These are phyloP conservation scores for Triplophysa rosa DNA, from an alignment of 2,113 vertebrate genomes.

Conservation along the genomic window DNA sequence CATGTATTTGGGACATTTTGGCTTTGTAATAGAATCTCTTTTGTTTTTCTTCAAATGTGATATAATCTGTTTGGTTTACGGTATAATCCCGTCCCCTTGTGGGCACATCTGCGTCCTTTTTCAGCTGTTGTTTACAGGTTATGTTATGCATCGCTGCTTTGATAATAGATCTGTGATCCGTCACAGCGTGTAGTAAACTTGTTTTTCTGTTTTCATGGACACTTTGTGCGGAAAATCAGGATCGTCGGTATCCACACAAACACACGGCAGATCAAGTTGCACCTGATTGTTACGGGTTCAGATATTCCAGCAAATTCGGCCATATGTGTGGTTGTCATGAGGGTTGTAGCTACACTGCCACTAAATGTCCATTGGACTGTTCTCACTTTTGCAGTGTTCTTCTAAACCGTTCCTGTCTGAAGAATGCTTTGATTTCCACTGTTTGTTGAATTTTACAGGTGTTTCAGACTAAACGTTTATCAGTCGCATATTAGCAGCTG, in stretches of 20 bases:
- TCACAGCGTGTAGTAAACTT: slow-evolving; percentile 28
- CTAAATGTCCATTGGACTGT: too few species aligned
- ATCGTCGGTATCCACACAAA: slow-evolving; percentile 26
- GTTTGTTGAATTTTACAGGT: not conserved
- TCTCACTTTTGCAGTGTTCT: too few species aligned
- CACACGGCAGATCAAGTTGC: slow-evolving; percentile 35
- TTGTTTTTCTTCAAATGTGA: not conserved
- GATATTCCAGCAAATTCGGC: slow-evolving; percentile 20
- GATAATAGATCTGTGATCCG: slow-evolving; percentile 11
- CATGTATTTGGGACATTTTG: not conserved
- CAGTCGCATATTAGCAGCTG: slow-evolving; percentile 39
- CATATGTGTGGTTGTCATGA: slow-evolving; percentile 27
- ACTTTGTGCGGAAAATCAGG: slow-evolving; percentile 17
- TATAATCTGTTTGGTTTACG: too few species aligned
- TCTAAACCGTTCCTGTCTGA: too few species aligned
- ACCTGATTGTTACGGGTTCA: slow-evolving; percentile 41
- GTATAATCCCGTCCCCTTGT: too few species aligned
- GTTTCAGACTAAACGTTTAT: not conserved
- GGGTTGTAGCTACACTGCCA: slow-evolving; percentile 14
- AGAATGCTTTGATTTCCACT: too few species aligned
- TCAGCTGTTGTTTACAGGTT: not conserved
- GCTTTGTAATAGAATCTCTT: not conserved
- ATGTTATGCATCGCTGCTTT: slow-evolving; percentile 35
- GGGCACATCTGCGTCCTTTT: not conserved
- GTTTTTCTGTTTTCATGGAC: slow-evolving; percentile 30